phyloP scores from a whole-genome alignment of 2,797 vertebrate genomes.

The Austrolebias charrua region DNA sequence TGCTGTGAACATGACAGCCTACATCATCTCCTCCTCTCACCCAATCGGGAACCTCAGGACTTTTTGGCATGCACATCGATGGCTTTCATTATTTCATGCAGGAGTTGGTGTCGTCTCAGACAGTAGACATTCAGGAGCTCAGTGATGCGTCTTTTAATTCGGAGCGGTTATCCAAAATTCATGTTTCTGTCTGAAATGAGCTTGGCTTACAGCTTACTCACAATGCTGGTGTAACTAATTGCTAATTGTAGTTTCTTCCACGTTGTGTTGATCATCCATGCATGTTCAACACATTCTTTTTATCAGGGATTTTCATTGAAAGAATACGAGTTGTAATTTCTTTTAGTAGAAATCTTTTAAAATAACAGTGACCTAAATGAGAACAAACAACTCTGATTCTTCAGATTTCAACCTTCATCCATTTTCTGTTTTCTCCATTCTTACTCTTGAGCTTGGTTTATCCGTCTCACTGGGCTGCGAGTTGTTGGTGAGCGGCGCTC shows the following conservation, averaged over 20 bases:
- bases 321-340: constrained; percentile 48
- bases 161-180: neutral
- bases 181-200: constrained; percentile 35
- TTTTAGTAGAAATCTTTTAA: neutral
- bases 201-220: constrained; percentile 29
- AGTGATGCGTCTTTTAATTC: no score
- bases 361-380: neutral
- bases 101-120: constrained; percentile 32
- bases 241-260: constrained; percentile 24
- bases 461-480: no score
- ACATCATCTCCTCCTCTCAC: constrained; percentile 24
- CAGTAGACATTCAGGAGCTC: neutral
- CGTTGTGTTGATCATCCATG: constrained; percentile 24
- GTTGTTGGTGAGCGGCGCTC: no score
- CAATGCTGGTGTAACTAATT: constrained; percentile 15
- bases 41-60: constrained; percentile 30
- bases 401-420: neutral
- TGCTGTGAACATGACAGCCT: constrained; percentile 35
- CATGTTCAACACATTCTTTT: constrained; percentile 24
- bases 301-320: constrained; percentile 7
- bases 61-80: constrained; percentile 13
- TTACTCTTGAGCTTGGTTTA: neutral
- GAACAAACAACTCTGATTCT: constrained; percentile 27
- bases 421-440: constrained; percentile 1
- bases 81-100: neutral